Conservation (phyloP, 2,113 vertebrate genomes). For the Xiphias gladius region DNA sequence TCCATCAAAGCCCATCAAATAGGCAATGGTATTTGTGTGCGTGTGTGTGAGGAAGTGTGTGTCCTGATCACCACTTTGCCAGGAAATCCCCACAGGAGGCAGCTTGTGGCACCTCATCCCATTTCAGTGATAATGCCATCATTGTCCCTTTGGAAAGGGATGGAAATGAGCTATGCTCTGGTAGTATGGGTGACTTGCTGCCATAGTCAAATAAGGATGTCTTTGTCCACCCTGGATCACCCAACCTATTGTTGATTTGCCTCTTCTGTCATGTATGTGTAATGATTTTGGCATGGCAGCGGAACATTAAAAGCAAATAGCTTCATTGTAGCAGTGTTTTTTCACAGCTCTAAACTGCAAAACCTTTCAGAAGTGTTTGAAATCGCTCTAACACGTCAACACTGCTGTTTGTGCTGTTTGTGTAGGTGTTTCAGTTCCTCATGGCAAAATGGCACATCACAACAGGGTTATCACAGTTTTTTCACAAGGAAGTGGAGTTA, state of each 20-base stretch:
- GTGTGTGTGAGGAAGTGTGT: constrained; percentile 53
- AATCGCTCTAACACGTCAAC: constrained; percentile 29
- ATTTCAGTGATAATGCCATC: constrained; percentile 69
- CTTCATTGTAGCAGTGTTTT: constrained; percentile 19
- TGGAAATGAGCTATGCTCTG: constrained; percentile 64
- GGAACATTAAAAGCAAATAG: constrained; percentile 34
- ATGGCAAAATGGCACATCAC: constrained; percentile 52
- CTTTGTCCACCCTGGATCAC: constrained; percentile 33
- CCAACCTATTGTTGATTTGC: constrained; percentile 32
- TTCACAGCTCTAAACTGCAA: constrained; percentile 25
- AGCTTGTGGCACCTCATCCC: constrained; percentile 60
- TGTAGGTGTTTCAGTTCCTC: constrained; percentile 70
- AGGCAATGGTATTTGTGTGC: constrained; percentile 30
- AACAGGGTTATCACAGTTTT: constrained; percentile 45
- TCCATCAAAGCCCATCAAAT: constrained; percentile 36
- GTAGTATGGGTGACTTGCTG: constrained; percentile 31
- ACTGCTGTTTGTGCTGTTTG: constrained; percentile 42
- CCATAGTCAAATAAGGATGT: constrained; percentile 38
- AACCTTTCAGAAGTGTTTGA: constrained; percentile 21
- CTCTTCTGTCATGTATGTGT: constrained; percentile 1
- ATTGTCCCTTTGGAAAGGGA: constrained; percentile 59
- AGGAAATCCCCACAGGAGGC: constrained; percentile 71
- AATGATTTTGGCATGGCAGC: constrained; percentile 15
- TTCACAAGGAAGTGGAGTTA: constrained; percentile 38
- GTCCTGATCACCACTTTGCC: constrained; percentile 52